phyloP scores from a whole-genome alignment of 2,888 invertebrate genomes.

The Phoenoteleia sp. region DNA sequence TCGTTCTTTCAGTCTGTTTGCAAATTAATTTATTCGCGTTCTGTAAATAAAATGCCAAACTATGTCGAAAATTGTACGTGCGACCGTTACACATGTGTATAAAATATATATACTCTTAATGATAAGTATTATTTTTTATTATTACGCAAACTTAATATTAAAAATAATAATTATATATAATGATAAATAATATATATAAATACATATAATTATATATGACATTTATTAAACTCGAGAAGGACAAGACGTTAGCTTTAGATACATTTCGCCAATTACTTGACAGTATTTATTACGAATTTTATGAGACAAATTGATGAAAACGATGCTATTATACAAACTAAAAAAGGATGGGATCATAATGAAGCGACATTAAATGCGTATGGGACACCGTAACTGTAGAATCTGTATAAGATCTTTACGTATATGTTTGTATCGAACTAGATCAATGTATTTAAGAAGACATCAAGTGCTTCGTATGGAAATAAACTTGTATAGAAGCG shows the following conservation, averaged over 20 bases:
- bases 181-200: slow-evolving; percentile 57
- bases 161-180: slow-evolving; percentile 51
- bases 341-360: slow-evolving; percentile 29
- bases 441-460: slow-evolving; percentile 69
- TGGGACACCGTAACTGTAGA: slow-evolving; percentile 66
- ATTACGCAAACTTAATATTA: slow-evolving; percentile 54
- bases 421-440: slow-evolving; percentile 71
- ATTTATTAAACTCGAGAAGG: slow-evolving; percentile 45
- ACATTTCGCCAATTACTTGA: slow-evolving; percentile 84
- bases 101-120: slow-evolving; percentile 60
- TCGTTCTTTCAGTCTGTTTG: slow-evolving; percentile 29
- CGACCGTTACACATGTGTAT: slow-evolving; percentile 42
- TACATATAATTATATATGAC: slow-evolving; percentile 30
- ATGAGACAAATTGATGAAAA: slow-evolving; percentile 35
- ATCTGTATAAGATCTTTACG: slow-evolving; percentile 68
- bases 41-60: slow-evolving; percentile 60
- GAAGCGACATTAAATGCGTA: slow-evolving; percentile 59
- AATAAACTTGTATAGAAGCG: slow-evolving; percentile 69
- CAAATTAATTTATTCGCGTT: slow-evolving; percentile 59
- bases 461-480: slow-evolving; percentile 67
- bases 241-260: slow-evolving; percentile 77
- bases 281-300: slow-evolving; percentile 84
- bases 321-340: slow-evolving; percentile 44
- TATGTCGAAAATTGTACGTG: slow-evolving; percentile 54
- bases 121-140: slow-evolving; percentile 63